Base-by-base conservation (phyloP, 2,888 invertebrate species). In the Andricus quercusramuli region DNA sequence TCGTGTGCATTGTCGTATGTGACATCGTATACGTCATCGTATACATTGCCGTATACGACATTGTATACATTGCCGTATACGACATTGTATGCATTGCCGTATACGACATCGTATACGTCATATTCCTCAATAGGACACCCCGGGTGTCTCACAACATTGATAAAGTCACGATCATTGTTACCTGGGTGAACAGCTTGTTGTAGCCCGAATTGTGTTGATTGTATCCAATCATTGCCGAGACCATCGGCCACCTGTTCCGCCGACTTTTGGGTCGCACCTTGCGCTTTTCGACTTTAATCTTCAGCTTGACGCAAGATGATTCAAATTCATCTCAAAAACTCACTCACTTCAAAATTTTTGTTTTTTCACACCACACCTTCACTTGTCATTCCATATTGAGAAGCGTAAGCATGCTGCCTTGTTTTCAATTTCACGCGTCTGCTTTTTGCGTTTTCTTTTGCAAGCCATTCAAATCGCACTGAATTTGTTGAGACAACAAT, bases 181-280 rank as follows among this genome's bases (percentile, higher is more conserved):
- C 96, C 96, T 96, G 96, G 83, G 96, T 96, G 91, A 96, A 96
- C 92, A 96, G 95, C 94, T 96, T 96, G 94, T 96, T 96, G 95
- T 96, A 96, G 92, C 96, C 96, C 92, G 96, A 95, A 93, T 95
- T 95, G 93, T 95, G 95, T 94, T 94, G 95, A 94, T 95, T 96
- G 94, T 96, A 96, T 90, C 96, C 95, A 94, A 96, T 96, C 95
- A 96, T 96, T 89, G 92, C 92, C 92, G 87, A 87, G 84, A 80
- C 78, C 79, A 79, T 82, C 83, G 86, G 82, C 84, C 87, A 84
- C 85, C 84, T 86, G 87, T 85, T 84, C 84, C 85, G 83, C 83
- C 85, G 85, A 83, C 85, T 86, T 85, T 84, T 84, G 84, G 56
- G 56, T 56, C 20, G 74, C 56, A 32, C 20, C 51, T 56, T 56